A percentile compares a stretch with the other conserved stretches of the same genome.
phyloP scores from a whole-genome alignment of 2,113 vertebrate species.

The Leptocoma aspasia region DNA sequence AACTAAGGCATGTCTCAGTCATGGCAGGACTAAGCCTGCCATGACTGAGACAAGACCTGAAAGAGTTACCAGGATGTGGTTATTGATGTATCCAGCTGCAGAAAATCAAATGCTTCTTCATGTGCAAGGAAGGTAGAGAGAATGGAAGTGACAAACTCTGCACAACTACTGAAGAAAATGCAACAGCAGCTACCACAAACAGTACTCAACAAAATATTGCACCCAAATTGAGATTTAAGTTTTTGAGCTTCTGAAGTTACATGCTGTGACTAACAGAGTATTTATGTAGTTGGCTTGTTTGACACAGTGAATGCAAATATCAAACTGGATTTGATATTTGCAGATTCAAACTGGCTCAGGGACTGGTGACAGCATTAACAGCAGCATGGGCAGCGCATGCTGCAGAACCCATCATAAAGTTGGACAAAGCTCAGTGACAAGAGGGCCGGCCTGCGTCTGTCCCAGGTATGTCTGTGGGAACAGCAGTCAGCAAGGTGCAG shows the following conservation, averaged over 20 bases:
- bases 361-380: neutral
- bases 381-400: neutral
- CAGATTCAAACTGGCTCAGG: neutral
- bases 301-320: neutral
- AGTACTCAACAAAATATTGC: neutral
- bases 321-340: no score
- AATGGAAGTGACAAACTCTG: neutral
- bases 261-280: neutral
- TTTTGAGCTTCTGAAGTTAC: neutral
- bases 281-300: neutral
- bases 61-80: neutral
- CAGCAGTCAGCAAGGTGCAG: neutral
- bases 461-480: accelerated
- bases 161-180: neutral
- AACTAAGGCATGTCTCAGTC: no score
- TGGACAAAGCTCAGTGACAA: neutral
- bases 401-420: neutral
- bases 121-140: neutral
- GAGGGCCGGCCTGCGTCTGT: neutral
- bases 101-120: neutral
- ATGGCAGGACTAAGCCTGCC: neutral
- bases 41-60: neutral
- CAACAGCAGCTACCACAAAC: neutral
- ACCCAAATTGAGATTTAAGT: neutral
- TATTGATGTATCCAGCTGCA: neutral